These are phyloP conservation scores for Lepidochrysops patricia DNA, from an alignment of 2,888 invertebrate species.

Conservation along the genomic window DNA sequence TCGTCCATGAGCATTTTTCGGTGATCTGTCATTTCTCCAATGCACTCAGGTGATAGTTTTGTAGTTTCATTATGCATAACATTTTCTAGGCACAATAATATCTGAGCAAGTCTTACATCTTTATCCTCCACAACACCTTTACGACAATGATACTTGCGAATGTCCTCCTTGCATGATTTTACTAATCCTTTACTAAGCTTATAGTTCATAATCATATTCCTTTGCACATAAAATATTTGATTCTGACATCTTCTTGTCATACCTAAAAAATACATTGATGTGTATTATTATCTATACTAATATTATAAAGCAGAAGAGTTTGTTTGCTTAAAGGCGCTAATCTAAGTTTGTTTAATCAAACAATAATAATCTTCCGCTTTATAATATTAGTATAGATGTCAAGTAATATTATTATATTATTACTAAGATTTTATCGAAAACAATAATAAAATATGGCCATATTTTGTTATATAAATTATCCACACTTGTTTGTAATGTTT, in stretches of 20 bases:
- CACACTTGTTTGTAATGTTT: no score
- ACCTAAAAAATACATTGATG: slow-evolving; percentile 35
- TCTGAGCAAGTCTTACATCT: slow-evolving; percentile 89
- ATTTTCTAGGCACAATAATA: slow-evolving; percentile 93
- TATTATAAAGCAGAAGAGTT: no score
- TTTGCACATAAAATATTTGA: slow-evolving; percentile 88
- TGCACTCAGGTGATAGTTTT: slow-evolving; percentile 85
- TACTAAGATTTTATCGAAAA: no score
- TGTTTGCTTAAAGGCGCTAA: no score
- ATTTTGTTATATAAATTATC: no score
- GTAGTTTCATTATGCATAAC: slow-evolving; percentile 80
- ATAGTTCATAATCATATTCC: slow-evolving; percentile 92
- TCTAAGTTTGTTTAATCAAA: no score
- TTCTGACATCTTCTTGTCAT: slow-evolving; percentile 84
- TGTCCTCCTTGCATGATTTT: slow-evolving; percentile 91
- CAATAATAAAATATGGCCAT: no score
- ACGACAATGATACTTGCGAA: slow-evolving; percentile 88
- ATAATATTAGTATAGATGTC: no score
- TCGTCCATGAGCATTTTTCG: slow-evolving; percentile 94
- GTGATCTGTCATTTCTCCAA: slow-evolving; percentile 92
- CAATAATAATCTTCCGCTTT: no score
- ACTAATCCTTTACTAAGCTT: slow-evolving; percentile 91
- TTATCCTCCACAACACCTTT: slow-evolving; percentile 87
- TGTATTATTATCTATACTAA: neutral
- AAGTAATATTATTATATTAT: no score